Conservation (phyloP, 2,797 vertebrate genomes). For the Chlorospingus flavigularis region DNA sequence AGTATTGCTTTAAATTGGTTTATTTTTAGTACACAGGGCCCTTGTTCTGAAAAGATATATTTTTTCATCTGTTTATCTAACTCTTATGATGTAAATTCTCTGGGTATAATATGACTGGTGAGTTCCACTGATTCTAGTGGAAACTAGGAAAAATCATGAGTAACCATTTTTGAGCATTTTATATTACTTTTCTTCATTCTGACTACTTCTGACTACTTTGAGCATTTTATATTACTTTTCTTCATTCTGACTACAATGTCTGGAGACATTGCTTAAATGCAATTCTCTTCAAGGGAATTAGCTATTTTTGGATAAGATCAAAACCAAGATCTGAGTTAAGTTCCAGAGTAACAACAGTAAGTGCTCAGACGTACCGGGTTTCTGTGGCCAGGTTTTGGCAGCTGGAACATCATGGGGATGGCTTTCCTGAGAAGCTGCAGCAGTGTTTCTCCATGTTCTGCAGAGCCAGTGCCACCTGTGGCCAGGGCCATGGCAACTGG, state of each 20-base stretch:
- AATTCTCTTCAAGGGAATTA: neutral
- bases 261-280: neutral
- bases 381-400: neutral
- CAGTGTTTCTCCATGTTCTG: neutral
- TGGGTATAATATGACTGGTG: neutral
- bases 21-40: neutral
- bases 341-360: neutral
- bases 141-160: neutral
- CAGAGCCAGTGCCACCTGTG: neutral
- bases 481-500: neutral
- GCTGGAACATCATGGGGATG: accelerated
- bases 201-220: neutral
- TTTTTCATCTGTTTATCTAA: neutral
- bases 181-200: neutral
- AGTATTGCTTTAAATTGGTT: conserved; percentile 1
- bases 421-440: neutral
- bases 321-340: neutral
- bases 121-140: neutral
- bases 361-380: neutral
- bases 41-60: neutral
- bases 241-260: neutral
- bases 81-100: neutral
- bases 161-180: neutral
- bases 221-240: neutral
- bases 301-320: neutral